These are phyloP conservation scores for Xenopus laevis DNA, from an alignment of 2,113 vertebrate species.

Conservation along the genomic window DNA sequence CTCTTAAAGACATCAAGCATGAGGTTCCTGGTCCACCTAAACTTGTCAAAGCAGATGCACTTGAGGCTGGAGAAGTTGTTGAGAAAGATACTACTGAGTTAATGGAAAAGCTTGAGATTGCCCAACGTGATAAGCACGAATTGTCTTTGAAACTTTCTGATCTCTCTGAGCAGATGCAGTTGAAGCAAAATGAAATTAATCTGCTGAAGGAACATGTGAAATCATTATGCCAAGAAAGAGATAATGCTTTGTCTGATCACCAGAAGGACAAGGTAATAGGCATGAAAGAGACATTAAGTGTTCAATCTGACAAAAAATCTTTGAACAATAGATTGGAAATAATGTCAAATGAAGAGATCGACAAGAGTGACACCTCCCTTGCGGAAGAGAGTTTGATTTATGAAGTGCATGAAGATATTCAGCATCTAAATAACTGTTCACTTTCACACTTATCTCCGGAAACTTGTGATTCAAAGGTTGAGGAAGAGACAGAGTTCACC, in stretches of 20 bases:
- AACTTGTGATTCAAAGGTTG: constrained; percentile 8
- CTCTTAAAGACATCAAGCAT: constrained; percentile 38
- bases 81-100: constrained; percentile 84
- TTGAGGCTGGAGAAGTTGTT: constrained; percentile 58
- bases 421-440: background rate
- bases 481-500: constrained; percentile 47
- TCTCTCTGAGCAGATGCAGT: constrained; percentile 71
- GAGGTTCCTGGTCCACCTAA: background rate
- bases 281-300: constrained; percentile 29
- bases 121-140: constrained; percentile 75
- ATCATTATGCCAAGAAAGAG: constrained; percentile 65
- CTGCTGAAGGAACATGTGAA: constrained; percentile 69
- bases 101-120: constrained; percentile 84
- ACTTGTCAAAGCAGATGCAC: constrained; percentile 35
- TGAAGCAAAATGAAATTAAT: constrained; percentile 64
- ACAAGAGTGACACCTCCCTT: background rate
- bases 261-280: constrained; percentile 55
- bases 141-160: constrained; percentile 68
- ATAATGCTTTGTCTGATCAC: constrained; percentile 57
- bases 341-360: background rate
- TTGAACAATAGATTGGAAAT: background rate
- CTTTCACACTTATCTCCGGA: background rate
- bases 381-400: background rate
- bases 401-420: background rate
- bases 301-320: background rate